A percentile compares a stretch with the other conserved stretches of the same genome.
phyloP scores from a whole-genome alignment of 2,888 invertebrate genomes.

The Hemithea aestivaria region DNA sequence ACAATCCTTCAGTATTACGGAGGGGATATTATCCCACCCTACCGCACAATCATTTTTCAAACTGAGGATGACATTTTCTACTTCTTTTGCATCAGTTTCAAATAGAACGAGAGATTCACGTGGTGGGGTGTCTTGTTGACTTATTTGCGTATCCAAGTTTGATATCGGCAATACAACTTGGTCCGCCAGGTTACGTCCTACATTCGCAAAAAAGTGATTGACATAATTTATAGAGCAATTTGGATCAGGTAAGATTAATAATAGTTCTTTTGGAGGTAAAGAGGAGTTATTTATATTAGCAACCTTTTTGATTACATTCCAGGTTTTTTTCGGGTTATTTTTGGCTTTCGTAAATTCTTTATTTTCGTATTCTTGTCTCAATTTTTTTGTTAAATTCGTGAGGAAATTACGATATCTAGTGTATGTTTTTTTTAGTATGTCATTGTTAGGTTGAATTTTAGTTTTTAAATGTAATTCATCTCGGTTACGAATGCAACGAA shows the following conservation, averaged over 20 bases:
- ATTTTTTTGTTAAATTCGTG: slow-evolving; percentile 22
- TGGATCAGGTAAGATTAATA: slow-evolving; percentile 3
- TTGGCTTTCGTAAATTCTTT: slow-evolving; percentile 8
- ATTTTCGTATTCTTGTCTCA: slow-evolving; percentile 20
- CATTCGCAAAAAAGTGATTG: slow-evolving; percentile 8
- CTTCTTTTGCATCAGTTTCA: slow-evolving; percentile 8
- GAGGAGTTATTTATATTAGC: slow-evolving; percentile 1
- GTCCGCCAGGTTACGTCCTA: slow-evolving; percentile 5
- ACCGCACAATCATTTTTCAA: slow-evolving; percentile 8
- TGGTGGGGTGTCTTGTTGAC: not conserved
- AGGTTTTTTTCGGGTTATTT: slow-evolving; percentile 13
- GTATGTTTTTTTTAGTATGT: slow-evolving; percentile 14
- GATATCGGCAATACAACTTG: not conserved
- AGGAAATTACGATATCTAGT: slow-evolving; percentile 27
- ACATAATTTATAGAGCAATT: not conserved
- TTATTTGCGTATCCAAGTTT: too few relatives aligned
- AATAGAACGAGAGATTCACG: slow-evolving; percentile 3
- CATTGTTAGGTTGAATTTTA: slow-evolving; percentile 3
- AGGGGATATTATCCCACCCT: slow-evolving; percentile 10
- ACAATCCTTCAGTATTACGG: slow-evolving; percentile 4
- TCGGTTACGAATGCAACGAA: slow-evolving; percentile 25
- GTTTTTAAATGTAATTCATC: slow-evolving; percentile 14
- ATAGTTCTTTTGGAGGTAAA: not conserved
- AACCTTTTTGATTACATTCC: slow-evolving; percentile 17
- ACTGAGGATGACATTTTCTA: slow-evolving; percentile 4